Evolutionary conservation across 2,797 vertebrate species (phyloP).

Genomic region (Sorex maritimensis): DNA sequence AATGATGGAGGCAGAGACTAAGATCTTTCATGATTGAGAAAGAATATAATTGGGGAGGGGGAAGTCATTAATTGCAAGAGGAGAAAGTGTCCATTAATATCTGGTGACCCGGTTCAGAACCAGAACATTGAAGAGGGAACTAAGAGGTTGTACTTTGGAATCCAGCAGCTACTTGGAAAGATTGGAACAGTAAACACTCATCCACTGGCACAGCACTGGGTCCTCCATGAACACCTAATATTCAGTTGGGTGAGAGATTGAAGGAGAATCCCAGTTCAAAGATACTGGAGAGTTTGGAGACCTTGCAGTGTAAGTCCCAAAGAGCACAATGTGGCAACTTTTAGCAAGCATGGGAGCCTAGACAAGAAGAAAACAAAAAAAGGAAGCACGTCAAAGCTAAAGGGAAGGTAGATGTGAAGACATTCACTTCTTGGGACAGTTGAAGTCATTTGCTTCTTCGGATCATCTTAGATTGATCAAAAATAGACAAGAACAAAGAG

Average conservation of each 20-base stretch:
- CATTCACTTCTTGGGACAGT: too few species aligned
- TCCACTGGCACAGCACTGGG: not conserved
- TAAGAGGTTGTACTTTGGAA: not conserved
- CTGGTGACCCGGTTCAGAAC: not conserved
- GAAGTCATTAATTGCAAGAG: not conserved
- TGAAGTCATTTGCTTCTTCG: not conserved
- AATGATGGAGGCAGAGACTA: not conserved
- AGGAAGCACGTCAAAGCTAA: not conserved
- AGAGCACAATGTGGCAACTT: not conserved
- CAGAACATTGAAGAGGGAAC: not conserved
- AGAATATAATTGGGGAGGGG: not conserved
- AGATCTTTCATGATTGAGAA: not conserved
- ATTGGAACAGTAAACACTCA: not conserved
- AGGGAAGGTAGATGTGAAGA: not conserved
- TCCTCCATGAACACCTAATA: not conserved
- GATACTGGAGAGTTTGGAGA: not conserved
- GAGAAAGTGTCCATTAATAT: rapidly evolving
- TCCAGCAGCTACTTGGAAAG: not conserved
- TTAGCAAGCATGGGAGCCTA: not conserved
- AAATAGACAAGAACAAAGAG: not conserved
- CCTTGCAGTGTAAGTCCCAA: not conserved
- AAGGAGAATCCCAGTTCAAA: not conserved
- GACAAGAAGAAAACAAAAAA: not conserved
- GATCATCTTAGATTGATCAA: not conserved
- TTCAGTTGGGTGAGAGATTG: not conserved